These are phyloP conservation scores for Neoseiulus cucumeris DNA, from an alignment of 1,140 invertebrate species.

Conservation along the genomic window DNA sequence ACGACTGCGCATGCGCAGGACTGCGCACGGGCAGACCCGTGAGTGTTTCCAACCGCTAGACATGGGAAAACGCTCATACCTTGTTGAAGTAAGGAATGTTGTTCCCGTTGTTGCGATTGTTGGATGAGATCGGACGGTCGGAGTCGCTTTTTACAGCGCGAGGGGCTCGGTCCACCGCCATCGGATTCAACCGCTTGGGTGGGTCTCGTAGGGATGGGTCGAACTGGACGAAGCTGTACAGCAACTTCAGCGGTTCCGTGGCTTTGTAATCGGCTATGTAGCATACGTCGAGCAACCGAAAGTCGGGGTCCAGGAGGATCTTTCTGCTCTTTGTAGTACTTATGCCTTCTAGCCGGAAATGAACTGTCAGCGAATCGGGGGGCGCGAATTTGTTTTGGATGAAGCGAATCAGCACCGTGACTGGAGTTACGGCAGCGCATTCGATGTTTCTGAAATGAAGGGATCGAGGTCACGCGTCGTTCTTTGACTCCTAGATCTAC, in stretches of 20 bases:
- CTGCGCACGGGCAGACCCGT: too few relatives aligned
- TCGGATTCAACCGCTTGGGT: too few relatives aligned
- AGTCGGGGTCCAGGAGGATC: not conserved
- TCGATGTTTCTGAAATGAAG: not conserved
- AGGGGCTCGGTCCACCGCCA: too few relatives aligned
- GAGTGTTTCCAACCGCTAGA: too few relatives aligned
- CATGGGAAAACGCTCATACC: too few relatives aligned
- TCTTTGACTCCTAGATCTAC: too few relatives aligned
- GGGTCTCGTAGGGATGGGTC: not conserved
- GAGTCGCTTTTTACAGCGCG: too few relatives aligned
- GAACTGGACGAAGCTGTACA: not conserved
- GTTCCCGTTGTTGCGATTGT: too few relatives aligned
- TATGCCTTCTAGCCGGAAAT: not conserved
- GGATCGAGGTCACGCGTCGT: too few relatives aligned
- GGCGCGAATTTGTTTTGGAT: not conserved
- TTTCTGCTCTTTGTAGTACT: not conserved
- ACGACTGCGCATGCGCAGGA: too few relatives aligned
- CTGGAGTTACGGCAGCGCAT: not conserved
- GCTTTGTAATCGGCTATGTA: not conserved
- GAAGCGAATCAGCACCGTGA: not conserved
- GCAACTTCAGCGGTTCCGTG: not conserved
- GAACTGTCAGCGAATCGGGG: not conserved
- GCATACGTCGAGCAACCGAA: not conserved
- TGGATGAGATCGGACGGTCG: too few relatives aligned
- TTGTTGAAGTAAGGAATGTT: too few relatives aligned